Conservation (phyloP, 92 coral and sea anemone species). For the Umimayanthus kanabou region DNA sequence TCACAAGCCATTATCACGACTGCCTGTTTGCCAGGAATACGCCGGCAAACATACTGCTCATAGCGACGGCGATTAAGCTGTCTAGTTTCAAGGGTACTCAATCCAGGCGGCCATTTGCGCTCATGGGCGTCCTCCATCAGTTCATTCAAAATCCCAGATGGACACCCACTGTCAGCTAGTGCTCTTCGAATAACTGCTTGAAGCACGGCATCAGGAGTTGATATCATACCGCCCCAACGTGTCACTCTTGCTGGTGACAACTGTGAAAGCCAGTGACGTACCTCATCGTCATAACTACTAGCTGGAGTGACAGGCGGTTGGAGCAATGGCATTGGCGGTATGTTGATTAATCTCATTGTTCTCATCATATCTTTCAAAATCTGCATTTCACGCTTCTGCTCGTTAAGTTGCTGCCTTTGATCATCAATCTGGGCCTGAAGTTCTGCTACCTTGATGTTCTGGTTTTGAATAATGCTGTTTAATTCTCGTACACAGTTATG, state of each 20-base stretch:
- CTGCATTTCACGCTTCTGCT: constrained; percentile 85
- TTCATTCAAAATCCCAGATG: constrained; percentile 78
- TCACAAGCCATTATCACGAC: constrained; percentile 94
- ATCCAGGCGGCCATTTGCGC: constrained; percentile 93
- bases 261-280: constrained; percentile 72
- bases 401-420: constrained; percentile 87
- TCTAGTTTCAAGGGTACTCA: constrained; percentile 90
- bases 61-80: constrained; percentile 89
- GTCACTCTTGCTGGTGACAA: constrained; percentile 87
- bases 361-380: constrained; percentile 88
- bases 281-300: constrained; percentile 68
- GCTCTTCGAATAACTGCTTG: constrained; percentile 90
- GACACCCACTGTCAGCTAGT: constrained; percentile 87
- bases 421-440: constrained; percentile 90
- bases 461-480: constrained; percentile 76
- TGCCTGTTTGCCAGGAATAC: constrained; percentile 96
- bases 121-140: constrained; percentile 98
- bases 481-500: constrained; percentile 92
- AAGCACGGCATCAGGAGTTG: constrained; percentile 91
- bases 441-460: constrained; percentile 79
- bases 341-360: constrained; percentile 77
- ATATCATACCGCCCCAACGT: constrained; percentile 98
- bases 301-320: constrained; percentile 52
- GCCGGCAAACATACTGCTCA: constrained; percentile 87
- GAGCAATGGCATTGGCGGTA: constrained; percentile 70